phyloP scores from a whole-genome alignment of 2,888 invertebrate genomes.

The Taenaris catops region DNA sequence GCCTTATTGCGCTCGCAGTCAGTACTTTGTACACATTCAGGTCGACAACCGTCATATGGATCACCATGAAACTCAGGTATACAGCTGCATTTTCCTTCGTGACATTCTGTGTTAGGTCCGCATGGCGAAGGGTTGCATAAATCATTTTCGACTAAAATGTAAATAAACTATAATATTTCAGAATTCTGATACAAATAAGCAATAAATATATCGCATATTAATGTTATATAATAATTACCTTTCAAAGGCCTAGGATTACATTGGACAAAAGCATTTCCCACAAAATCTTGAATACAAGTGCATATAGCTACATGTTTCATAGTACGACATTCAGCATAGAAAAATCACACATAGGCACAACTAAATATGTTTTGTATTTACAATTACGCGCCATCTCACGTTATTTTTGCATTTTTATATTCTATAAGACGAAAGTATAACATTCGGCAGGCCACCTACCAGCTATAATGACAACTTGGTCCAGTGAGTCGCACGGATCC shows the following conservation, averaged over 20 bases:
- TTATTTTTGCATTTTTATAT: no score
- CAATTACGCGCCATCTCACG: no score
- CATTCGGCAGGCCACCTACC: no score
- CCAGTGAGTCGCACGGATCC: no score
- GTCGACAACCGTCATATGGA: conserved; percentile 87
- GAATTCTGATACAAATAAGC: no score
- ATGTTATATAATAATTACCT: conserved; percentile 30
- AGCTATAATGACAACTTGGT: no score
- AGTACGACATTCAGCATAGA: conserved; percentile 79
- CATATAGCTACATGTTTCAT: conserved; percentile 83
- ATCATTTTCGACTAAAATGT: conserved; percentile 63
- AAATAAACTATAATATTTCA: no score
- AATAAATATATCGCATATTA: no score
- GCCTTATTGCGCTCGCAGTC: conserved; percentile 86
- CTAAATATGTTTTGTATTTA: no score
- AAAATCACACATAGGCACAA: conserved; percentile 83
- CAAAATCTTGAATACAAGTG: conserved; percentile 76
- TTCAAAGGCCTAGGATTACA: conserved; percentile 55
- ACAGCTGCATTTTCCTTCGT: conserved; percentile 85
- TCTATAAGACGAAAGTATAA: no score
- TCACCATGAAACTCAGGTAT: conserved; percentile 87
- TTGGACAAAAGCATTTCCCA: conserved; percentile 82
- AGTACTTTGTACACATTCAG: conserved; percentile 87
- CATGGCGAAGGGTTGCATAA: conserved; percentile 84
- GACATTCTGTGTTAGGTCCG: conserved; percentile 86